phyloP scores from a whole-genome alignment of 92 coral and sea anemone species.

The Phenganax subtilis region DNA sequence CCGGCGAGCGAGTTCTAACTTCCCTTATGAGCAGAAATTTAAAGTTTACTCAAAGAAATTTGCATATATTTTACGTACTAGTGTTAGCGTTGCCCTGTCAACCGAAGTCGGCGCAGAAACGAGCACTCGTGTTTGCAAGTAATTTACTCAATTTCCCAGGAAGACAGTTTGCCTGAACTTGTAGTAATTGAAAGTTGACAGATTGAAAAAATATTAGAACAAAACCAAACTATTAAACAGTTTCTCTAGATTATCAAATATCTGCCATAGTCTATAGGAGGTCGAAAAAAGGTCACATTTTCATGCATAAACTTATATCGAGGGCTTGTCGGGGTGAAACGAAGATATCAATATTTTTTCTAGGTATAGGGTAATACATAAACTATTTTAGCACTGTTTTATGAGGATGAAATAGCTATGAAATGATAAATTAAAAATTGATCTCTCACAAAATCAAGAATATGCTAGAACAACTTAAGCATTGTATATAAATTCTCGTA shows the following conservation, averaged over 20 bases:
- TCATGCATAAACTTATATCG: neutral
- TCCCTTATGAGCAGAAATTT: constrained; percentile 19
- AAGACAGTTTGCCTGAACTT: neutral
- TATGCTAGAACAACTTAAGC: too few relatives aligned
- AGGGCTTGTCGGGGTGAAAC: constrained; percentile 1
- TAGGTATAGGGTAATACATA: too few relatives aligned
- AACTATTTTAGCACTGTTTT: too few relatives aligned
- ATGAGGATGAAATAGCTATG: too few relatives aligned
- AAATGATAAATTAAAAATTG: too few relatives aligned
- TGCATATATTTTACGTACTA: constrained; percentile 28
- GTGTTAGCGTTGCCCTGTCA: constrained; percentile 30
- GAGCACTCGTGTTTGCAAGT: constrained; percentile 4
- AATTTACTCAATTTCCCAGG: neutral
- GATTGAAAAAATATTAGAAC: neutral
- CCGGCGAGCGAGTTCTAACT: neutral
- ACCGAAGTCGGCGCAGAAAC: constrained; percentile 9
- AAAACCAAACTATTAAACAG: neutral
- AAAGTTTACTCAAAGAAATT: constrained; percentile 13
- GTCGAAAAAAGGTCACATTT: constrained; percentile 1
- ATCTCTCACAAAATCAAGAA: too few relatives aligned
- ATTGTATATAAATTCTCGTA: too few relatives aligned
- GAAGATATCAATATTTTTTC: neutral
- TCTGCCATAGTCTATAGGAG: neutral
- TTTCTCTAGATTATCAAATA: neutral
- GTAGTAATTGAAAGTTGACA: neutral